Evolutionary conservation across 2,797 vertebrate species (phyloP).

Genomic region (Tenualosa thibaudeaui): DNA sequence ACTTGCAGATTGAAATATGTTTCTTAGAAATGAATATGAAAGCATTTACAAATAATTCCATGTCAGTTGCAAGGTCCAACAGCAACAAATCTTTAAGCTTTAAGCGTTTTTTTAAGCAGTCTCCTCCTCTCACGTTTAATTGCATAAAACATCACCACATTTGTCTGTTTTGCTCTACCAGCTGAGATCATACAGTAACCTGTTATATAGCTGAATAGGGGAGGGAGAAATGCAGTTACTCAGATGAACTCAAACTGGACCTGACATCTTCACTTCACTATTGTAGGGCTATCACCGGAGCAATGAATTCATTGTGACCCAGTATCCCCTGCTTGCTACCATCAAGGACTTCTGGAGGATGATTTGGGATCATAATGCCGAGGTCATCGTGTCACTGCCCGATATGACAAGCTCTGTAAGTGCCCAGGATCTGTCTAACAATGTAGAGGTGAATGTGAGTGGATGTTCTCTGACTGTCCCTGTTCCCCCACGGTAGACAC

Average conservation of each 20-base stretch:
- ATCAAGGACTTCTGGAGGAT: constrained; percentile 96
- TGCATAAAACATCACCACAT: too few species aligned
- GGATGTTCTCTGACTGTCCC: background rate
- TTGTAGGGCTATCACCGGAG: constrained; percentile 88
- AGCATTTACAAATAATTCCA: too few species aligned
- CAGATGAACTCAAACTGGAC: background rate
- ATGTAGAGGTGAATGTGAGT: background rate
- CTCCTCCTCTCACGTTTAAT: too few species aligned
- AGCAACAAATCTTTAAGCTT: too few species aligned
- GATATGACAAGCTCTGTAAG: constrained; percentile 79
- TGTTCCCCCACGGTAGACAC: constrained; percentile 65
- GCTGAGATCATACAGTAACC: too few species aligned
- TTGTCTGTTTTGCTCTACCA: too few species aligned
- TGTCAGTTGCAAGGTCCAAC: too few species aligned
- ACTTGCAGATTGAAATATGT: too few species aligned
- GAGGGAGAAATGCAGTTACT: background rate
- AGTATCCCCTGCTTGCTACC: constrained; percentile 87
- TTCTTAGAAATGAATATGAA: too few species aligned
- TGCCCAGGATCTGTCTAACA: background rate
- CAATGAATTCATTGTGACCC: constrained; percentile 92
- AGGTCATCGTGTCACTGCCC: constrained; percentile 87
- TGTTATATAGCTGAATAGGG: too few species aligned
- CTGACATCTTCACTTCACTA: background rate
- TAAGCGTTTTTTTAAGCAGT: too few species aligned
- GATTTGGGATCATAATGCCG: constrained; percentile 94